Base-by-base conservation (phyloP, 2,797 vertebrate species). In the Clarias fuscus region DNA sequence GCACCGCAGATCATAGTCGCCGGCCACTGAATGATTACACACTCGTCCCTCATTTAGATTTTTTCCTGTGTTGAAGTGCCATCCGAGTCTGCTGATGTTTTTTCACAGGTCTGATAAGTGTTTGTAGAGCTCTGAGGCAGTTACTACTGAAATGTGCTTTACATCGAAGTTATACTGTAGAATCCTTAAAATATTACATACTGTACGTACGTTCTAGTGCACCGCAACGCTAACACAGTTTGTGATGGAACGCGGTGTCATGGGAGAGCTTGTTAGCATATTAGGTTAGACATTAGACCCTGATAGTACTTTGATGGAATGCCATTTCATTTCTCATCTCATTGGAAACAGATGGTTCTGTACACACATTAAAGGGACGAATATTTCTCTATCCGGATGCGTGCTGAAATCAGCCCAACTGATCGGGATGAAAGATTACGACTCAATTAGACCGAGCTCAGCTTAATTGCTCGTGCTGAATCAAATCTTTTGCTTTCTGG, bases 21-120 rank as follows among this genome's bases (percentile, higher is more conserved):
- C 24, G 53, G 40, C 58, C n/a, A 11, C 86, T 90, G 88, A 91
- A 85, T 84, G 71, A 88, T 84, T 88, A 56, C 83, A 86, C 87
- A 88, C 87, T 85, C 73, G 33, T 83, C 84, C 79, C 85, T 86
- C 67, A 70, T 89, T 85, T 78, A 48, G n/a, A 81, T 83, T 75
- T 48, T 73, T 70, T 61, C 59, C 37, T 11, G n/a, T 1, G 64
- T 56, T 82, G n/a, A 76, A 85, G 86, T 79, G 58, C 37, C 82
- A 77, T 84, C 58, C 37, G 53, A 75, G 5, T 64, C 59, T 77
- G 83, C 73, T 85, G 79, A 58, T n/a, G 78, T 64, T 11, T 43
- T 76, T 80, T 71, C 53, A 59, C 81, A 48, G 59, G 68, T 67
- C 86, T 70, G 77, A 84, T 79, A 73, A 88, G 86, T 86, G 84